These are phyloP conservation scores for Laticauda laticaudata DNA, from an alignment of 2,113 vertebrate genomes.

Conservation along the genomic window DNA sequence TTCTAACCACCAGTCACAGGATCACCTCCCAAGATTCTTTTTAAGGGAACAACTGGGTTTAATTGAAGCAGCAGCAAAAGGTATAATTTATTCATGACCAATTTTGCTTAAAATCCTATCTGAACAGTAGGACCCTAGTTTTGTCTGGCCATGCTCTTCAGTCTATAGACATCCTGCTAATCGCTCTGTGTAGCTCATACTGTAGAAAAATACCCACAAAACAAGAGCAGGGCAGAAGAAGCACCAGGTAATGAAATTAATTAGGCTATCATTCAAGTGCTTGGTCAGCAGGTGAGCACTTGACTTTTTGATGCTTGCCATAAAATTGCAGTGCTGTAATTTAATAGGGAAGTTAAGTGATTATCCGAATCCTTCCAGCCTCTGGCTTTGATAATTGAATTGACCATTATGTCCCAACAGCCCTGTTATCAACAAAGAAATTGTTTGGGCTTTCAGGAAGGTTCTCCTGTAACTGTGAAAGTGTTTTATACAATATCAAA, in stretches of 20 bases:
- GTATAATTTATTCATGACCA: background rate
- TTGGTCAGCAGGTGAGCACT: rapidly evolving
- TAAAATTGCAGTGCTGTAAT: constrained; percentile 6
- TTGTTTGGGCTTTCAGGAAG: background rate
- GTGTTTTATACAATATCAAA: background rate
- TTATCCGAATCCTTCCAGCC: background rate
- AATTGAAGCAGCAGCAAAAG: background rate
- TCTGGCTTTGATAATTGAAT: background rate
- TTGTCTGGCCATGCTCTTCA: background rate
- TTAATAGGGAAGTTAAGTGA: background rate
- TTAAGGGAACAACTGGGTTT: background rate
- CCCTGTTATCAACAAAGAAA: background rate
- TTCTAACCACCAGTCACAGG: background rate
- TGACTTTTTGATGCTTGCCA: background rate
- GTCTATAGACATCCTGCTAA: background rate
- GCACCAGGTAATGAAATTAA: background rate
- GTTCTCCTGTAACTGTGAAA: background rate
- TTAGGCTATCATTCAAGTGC: constrained; percentile 7
- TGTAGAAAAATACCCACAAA: background rate
- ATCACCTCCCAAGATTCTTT: background rate
- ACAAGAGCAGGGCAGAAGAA: background rate
- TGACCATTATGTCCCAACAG: background rate
- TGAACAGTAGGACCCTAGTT: background rate
- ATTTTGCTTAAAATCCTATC: background rate
- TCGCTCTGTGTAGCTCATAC: background rate